phyloP scores from a whole-genome alignment of 2,888 invertebrate genomes.

The Cepaea hortensis region DNA sequence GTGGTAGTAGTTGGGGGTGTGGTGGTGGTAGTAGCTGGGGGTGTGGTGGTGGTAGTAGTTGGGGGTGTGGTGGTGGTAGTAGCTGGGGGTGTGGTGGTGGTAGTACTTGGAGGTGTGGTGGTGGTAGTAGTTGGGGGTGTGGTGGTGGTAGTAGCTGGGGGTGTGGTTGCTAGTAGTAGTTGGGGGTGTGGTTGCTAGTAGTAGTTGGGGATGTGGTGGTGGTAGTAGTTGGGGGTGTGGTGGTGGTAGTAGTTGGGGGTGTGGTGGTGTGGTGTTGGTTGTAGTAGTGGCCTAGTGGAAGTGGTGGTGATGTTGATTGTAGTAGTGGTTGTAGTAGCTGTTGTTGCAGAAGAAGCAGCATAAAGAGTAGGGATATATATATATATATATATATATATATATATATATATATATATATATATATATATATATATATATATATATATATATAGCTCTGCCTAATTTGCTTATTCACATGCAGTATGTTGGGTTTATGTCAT shows the following conservation, averaged over 20 bases:
- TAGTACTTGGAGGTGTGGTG: too few relatives aligned
- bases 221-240: not conserved
- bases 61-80: not conserved
- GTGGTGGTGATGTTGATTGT: not conserved
- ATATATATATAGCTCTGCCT: too few relatives aligned
- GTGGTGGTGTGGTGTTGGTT: not conserved
- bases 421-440: too few relatives aligned
- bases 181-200: too few relatives aligned
- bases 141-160: not conserved
- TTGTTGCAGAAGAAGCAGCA: not conserved
- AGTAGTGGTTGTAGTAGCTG: not conserved
- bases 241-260: not conserved
- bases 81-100: not conserved
- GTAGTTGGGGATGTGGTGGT: too few relatives aligned
- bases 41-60: not conserved
- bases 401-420: too few relatives aligned
- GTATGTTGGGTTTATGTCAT: too few relatives aligned
- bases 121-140: not conserved
- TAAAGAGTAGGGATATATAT: too few relatives aligned
- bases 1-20: not conserved
- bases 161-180: not conserved
- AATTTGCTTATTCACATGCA: too few relatives aligned
- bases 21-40: too few relatives aligned
- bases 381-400: too few relatives aligned
- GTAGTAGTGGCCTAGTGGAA: not conserved